Base-by-base conservation (phyloP, 2,113 vertebrate species). In the Lampris megalopsis region DNA sequence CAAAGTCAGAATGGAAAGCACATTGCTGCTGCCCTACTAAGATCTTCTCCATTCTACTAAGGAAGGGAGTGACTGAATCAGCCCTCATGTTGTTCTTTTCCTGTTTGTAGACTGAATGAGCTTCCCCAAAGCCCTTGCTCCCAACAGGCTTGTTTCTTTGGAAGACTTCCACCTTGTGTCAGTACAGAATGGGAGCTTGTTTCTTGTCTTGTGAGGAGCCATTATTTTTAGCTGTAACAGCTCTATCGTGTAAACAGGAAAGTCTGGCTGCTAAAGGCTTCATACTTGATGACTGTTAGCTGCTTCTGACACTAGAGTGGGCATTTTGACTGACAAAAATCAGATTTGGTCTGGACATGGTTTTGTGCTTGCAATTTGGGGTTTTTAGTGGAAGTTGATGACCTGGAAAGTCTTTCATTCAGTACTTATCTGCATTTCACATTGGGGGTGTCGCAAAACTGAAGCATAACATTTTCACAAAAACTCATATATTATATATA, bases 231-330 rank as follows among this genome's bases (percentile, higher is more conserved):
- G 61, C 64, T 40, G 5, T 24, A 67, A 53, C 71, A 53, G 60
- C 73, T 79, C 45, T 73, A 70, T 42, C 40, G 24, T 56, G 56
- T 57, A 75, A 84, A 84, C 69, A 82, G 74, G 85, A 89, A 86
- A 59, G 65, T 36, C 13, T 71, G 40, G 79, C 48, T 10, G 37
- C 75, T 42, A 50, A 45, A 35, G 53, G 45, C 77, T 76, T 81
- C 43, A 53, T 83, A 59, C 66, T 74, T 75, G 37, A 42, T 11
- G 48, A 6, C 5, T 42, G 63, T 65, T 49, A 41, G 59, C 52
- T 35, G 24, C 24, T 24, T 24, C 24, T 24, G 24, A 24, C 24
- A 24, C 24, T 24, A 24, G 24, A 24, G 24, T 24, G 24, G 24
- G 24, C 24, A 24, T 24, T 24, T 24, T 24, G 24, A 24, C 24